Conservation (phyloP, 2,797 vertebrate species). For the Acipenser ruthenus region DNA sequence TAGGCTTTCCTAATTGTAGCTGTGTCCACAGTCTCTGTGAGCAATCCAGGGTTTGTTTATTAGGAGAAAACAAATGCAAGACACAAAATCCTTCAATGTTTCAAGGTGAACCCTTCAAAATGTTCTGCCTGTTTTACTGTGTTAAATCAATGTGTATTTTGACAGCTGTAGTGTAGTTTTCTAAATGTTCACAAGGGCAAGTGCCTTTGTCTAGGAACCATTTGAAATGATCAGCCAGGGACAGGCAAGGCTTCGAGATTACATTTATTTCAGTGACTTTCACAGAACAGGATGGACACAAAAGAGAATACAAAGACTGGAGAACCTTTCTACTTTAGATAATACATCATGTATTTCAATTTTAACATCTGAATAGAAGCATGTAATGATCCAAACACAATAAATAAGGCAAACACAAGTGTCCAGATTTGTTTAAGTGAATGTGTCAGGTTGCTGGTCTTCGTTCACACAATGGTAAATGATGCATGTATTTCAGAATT, state of each 20-base stretch:
- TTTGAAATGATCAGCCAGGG: slow-evolving; percentile 9
- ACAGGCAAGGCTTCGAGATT: slow-evolving; percentile 6
- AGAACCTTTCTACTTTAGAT: slow-evolving; percentile 6
- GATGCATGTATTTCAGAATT: slow-evolving; percentile 19
- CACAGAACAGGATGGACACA: neutral
- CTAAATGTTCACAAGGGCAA: slow-evolving; percentile 10
- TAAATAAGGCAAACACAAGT: neutral
- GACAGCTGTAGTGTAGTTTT: slow-evolving; percentile 15
- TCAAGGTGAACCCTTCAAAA: slow-evolving; percentile 50
- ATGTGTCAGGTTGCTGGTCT: slow-evolving; percentile 12
- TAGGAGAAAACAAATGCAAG: slow-evolving; percentile 34
- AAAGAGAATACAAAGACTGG: neutral
- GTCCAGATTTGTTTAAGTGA: slow-evolving; percentile 7
- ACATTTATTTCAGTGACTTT: slow-evolving; percentile 13
- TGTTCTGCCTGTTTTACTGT: slow-evolving; percentile 46
- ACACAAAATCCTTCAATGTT: slow-evolving; percentile 35
- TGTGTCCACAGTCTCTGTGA: slow-evolving; percentile 33
- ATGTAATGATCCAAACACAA: slow-evolving; percentile 7
- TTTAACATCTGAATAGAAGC: slow-evolving; percentile 5
- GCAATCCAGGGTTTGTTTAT: slow-evolving; percentile 42
- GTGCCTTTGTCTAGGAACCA: slow-evolving; percentile 11
- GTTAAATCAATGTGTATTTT: slow-evolving; percentile 46
- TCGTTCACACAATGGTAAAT: slow-evolving; percentile 8
- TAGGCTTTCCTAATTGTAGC: slow-evolving; percentile 31
- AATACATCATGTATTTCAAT: slow-evolving; percentile 12